A percentile compares a stretch with the other conserved stretches of the same genome.
phyloP scores from a whole-genome alignment of 2,797 vertebrate genomes.

The Falco biarmicus region DNA sequence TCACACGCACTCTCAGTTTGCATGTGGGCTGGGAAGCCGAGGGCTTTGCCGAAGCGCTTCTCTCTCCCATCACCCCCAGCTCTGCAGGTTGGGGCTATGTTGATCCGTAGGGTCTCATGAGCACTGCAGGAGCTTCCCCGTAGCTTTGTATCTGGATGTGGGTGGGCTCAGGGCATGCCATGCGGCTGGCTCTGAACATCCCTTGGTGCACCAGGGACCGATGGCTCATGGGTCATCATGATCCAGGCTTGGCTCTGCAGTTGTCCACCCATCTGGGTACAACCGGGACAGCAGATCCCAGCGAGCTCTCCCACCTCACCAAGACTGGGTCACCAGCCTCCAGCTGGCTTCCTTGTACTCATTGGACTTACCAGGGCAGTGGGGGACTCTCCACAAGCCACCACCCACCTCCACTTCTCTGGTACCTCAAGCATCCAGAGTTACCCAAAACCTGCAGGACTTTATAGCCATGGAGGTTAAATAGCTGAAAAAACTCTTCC shows the following conservation, averaged over 20 bases:
- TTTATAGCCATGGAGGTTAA: background rate
- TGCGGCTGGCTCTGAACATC: background rate
- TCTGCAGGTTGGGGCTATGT: background rate
- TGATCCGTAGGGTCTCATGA: background rate
- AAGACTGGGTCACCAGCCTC: background rate
- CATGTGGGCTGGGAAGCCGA: background rate
- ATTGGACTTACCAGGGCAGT: background rate
- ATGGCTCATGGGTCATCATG: background rate
- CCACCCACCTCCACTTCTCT: background rate
- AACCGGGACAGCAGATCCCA: accelerated
- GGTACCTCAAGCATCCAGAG: background rate
- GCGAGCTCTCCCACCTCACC: background rate
- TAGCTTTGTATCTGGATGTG: background rate
- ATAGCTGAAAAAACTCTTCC: background rate
- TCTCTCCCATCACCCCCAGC: too few species aligned
- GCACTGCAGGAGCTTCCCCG: background rate
- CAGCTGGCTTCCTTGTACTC: background rate
- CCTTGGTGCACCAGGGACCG: background rate
- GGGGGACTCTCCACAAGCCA: background rate
- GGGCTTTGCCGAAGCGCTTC: background rate
- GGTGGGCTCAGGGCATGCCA: too few species aligned
- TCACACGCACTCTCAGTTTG: background rate
- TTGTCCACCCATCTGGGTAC: background rate
- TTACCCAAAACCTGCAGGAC: background rate
- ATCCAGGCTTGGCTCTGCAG: background rate